Evolutionary conservation across 2,113 vertebrate genomes (phyloP).

Genomic region (Pseudolaguvia tuberculata): DNA sequence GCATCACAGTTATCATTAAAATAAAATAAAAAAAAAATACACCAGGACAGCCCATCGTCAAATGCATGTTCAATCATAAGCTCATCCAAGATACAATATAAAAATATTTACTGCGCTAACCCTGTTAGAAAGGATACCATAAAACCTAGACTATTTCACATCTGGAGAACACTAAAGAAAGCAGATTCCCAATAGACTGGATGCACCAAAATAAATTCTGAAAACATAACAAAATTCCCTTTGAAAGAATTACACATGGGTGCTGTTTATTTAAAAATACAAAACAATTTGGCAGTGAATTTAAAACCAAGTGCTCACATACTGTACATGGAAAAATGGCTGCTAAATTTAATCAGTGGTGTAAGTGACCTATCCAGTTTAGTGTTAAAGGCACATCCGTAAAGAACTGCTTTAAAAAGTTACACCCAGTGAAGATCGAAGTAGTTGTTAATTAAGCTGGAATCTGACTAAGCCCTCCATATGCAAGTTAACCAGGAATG

Average conservation of each 20-base stretch:
- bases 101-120: constrained; percentile 37
- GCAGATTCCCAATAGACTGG: constrained; percentile 28
- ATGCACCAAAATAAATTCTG: constrained; percentile 18
- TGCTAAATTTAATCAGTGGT: neutral
- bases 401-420: constrained; percentile 7
- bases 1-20: constrained; percentile 53
- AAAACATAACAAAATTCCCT: constrained; percentile 9
- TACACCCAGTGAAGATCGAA: neutral
- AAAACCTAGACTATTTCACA: constrained; percentile 22
- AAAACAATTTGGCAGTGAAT: constrained; percentile 16
- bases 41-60: constrained; percentile 25
- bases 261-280: constrained; percentile 1
- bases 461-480: constrained; percentile 8
- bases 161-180: constrained; percentile 7
- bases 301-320: neutral
- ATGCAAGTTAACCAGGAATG: constrained; percentile 27
- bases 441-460: neutral
- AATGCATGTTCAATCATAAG: constrained; percentile 36
- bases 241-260: neutral
- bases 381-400: constrained; percentile 30
- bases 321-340: neutral
- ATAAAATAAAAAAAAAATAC: constrained; percentile 21
- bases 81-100: constrained; percentile 5
- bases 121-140: constrained; percentile 31
- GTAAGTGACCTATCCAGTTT: constrained; percentile 34